Evolutionary conservation across 1,140 invertebrate species (phyloP).

Genomic region (Hyles euphorbiae): DNA sequence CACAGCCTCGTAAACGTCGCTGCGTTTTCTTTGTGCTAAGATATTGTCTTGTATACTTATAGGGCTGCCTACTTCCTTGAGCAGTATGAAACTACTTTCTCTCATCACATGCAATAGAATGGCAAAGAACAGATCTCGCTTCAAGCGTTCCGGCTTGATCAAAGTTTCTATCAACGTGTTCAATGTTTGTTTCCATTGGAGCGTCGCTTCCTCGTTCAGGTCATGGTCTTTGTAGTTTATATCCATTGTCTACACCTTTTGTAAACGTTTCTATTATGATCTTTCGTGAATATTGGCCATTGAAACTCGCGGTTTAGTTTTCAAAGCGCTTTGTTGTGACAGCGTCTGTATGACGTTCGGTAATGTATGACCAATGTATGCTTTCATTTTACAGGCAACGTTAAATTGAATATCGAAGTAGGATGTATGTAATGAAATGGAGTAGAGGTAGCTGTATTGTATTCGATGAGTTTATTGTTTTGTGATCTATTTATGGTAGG

Average conservation of each 20-base stretch:
- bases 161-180: conserved; percentile 33
- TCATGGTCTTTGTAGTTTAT: not conserved
- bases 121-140: conserved; percentile 34
- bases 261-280: not conserved
- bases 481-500: too few species aligned
- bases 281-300: conserved; percentile 2
- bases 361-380: too few species aligned
- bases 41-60: conserved; percentile 25
- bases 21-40: conserved; percentile 16
- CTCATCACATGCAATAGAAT: conserved; percentile 40
- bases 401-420: too few species aligned
- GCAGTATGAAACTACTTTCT: conserved; percentile 35
- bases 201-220: conserved; percentile 24
- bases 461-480: too few species aligned
- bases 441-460: too few species aligned
- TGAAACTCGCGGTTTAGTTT: not conserved
- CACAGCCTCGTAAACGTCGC: conserved; percentile 18
- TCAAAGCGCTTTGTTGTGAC: not conserved
- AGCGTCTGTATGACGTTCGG: too few species aligned
- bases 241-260: conserved; percentile 12
- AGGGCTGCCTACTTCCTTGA: conserved; percentile 21
- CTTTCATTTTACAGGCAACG: not conserved
- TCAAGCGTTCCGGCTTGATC: conserved; percentile 41
- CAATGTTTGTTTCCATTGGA: conserved; percentile 32
- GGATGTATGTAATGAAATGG: too few species aligned